Conservation (phyloP, 2,888 invertebrate species). For the Leptopilina drosophilae region DNA sequence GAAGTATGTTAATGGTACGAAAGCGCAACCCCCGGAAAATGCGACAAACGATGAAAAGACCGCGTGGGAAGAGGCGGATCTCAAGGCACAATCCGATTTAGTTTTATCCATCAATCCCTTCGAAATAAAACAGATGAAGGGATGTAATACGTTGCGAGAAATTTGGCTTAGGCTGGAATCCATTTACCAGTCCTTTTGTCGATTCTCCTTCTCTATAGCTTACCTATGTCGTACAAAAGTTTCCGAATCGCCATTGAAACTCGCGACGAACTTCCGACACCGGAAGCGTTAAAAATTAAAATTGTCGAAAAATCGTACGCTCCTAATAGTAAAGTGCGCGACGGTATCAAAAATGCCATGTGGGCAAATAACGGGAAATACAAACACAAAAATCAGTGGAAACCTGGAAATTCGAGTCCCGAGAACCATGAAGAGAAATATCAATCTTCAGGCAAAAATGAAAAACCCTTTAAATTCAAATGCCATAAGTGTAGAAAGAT, state of each 20-base stretch:
- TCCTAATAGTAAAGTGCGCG: neutral
- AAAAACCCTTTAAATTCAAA: neutral
- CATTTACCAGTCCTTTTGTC: neutral
- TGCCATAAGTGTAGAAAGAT: neutral
- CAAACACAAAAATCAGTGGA: neutral
- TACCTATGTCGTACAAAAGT: neutral
- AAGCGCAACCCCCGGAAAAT: neutral
- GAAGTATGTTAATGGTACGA: neutral
- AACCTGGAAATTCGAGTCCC: neutral
- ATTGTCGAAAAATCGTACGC: neutral
- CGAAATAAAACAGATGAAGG: constrained; percentile 13
- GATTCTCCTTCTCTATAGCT: neutral
- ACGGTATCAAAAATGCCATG: neutral
- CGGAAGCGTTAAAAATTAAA: constrained; percentile 1
- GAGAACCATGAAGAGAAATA: neutral
- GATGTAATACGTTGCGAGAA: neutral
- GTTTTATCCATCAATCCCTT: neutral
- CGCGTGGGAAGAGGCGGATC: neutral
- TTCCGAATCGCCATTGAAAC: neutral
- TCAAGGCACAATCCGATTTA: constrained; percentile 3
- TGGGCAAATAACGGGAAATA: neutral
- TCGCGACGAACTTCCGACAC: neutral
- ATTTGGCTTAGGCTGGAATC: neutral
- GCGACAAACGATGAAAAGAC: neutral
- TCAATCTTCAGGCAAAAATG: neutral